Evolutionary conservation across 2,888 invertebrate species (phyloP), one percentile per base, ranked within the genome.

Genomic region (Apoda limacodes): DNA sequence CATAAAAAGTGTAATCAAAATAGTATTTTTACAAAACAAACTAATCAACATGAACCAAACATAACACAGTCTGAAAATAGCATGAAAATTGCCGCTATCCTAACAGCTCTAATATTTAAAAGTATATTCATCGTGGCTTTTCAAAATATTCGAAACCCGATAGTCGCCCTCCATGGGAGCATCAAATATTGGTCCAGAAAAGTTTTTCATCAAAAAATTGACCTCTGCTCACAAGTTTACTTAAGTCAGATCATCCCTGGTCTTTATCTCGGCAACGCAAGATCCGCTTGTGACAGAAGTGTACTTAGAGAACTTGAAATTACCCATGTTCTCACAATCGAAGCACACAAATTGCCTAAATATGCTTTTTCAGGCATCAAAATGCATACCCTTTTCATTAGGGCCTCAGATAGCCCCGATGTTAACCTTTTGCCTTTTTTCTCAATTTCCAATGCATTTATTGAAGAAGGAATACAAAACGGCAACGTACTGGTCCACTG

Each of bases 401-500:
- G 72, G 61, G 80, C 80, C 58, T 61, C 64, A 43, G 80, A 80
- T 60, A 55, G 55, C 53, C 68, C 76, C 58, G 49, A 61, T 25
- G 68, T 76, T 56, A 59, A 78, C 55, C 58, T 80, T 45, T 33
- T 80, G 51, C 56, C 74, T 52, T 80, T 74, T 59, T 80, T 80
- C 55, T 78, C 80, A 37, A 70, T 80, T 66, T 65, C 75, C 50
- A 78, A 80, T 49, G 52, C 69, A 6, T 80, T 78, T 42, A 80
- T 80, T 33, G 64, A 70, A n/a, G 69, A 87, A 83, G 75, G 85
- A 62, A 32, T 89, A 81, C 52, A 85, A 76, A 57, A 86, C 13
- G 80, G 80, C 1, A 75, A 88, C 53, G 93, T 96, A 22, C 82
- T 97, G 57, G 89, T 97, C 37, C 97, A 97, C 71, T 97, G 97